Percentiles rank a stretch among this genome's conserved stretches.
phyloP scores from a whole-genome alignment of 2,888 invertebrate species.

The Brachyptera risi region DNA sequence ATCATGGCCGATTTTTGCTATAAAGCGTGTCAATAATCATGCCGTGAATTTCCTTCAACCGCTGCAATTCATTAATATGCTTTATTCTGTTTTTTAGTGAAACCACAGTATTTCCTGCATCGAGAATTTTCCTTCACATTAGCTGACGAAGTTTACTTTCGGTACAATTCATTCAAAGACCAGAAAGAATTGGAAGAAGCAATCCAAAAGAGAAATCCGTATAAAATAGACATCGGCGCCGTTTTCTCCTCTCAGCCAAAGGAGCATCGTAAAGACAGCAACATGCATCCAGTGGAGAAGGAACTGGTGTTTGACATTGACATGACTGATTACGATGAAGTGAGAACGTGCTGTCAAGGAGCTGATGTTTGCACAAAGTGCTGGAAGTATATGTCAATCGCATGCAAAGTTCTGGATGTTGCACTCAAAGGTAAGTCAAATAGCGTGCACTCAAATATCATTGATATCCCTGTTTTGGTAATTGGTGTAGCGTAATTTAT shows the following conservation, averaged over 20 bases:
- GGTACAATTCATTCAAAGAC: conserved; percentile 80
- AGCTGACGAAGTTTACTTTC: conserved; percentile 86
- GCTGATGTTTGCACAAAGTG: conserved; percentile 90
- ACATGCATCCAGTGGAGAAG: conserved; percentile 63
- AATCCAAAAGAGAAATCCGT: conserved; percentile 73
- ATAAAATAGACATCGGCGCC: conserved; percentile 96
- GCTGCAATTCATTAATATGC: no score
- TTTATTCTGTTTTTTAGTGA: conserved; percentile 46
- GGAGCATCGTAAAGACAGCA: conserved; percentile 43
- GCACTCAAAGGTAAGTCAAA: conserved; percentile 73
- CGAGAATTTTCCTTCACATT: conserved; percentile 95
- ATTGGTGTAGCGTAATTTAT: no score
- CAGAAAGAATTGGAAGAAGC: conserved; percentile 77
- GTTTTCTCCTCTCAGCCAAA: conserved; percentile 61
- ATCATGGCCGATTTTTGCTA: conserved; percentile 8
- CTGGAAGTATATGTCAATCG: conserved; percentile 95
- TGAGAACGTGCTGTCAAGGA: conserved; percentile 86
- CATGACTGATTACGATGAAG: conserved; percentile 98
- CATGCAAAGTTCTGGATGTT: conserved; percentile 82
- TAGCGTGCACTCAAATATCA: no score
- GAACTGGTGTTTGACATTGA: conserved; percentile 99
- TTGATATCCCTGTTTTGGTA: no score
- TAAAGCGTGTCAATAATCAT: no score
- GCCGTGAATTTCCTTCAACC: no score
- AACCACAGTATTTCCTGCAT: conserved; percentile 57